A percentile compares a stretch with the other conserved stretches of the same genome.
Evolutionary conservation across 1,140 invertebrate genomes (phyloP).

Genomic region (Drosophila watanabei): DNA sequence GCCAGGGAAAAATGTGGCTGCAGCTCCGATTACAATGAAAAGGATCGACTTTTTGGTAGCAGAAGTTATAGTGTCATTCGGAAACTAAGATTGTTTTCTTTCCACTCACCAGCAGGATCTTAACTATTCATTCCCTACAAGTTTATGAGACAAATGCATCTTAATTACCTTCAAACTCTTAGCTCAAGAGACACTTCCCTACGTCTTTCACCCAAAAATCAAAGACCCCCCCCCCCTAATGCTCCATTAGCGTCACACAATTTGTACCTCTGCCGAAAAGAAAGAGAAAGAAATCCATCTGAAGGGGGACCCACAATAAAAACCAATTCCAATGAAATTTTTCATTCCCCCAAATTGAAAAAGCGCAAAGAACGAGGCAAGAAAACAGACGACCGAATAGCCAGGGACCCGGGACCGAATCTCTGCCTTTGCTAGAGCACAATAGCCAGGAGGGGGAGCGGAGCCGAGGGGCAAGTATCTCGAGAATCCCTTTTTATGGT

Average conservation of each 20-base stretch:
- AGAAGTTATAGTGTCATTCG: neutral
- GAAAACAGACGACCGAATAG: conserved; percentile 50
- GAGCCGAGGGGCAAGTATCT: conserved; percentile 37
- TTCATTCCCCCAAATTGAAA: conserved; percentile 77
- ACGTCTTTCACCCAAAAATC: conserved; percentile 10
- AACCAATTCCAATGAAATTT: conserved; percentile 82
- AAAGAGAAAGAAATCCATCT: conserved; percentile 76
- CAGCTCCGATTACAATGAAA: neutral
- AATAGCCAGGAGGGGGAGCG: conserved; percentile 25
- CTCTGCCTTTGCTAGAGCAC: conserved; percentile 23
- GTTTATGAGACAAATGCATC: conserved; percentile 1
- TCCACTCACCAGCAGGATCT: neutral
- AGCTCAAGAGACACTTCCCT: conserved; percentile 66
- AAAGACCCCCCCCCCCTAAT: conserved; percentile 30
- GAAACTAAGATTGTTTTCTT: conserved; percentile 1
- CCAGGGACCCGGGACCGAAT: conserved; percentile 26
- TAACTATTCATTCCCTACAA: neutral
- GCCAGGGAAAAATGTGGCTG: conserved; percentile 6
- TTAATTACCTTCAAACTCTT: conserved; percentile 42
- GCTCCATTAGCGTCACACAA: conserved; percentile 77
- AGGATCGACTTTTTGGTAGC: neutral
- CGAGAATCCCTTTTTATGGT: conserved; percentile 80
- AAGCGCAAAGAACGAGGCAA: conserved; percentile 32
- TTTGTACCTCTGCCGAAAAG: conserved; percentile 75
- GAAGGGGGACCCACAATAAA: conserved; percentile 74